phyloP scores from a whole-genome alignment of 1,140 invertebrate genomes.

The Pteromalus puparum region DNA sequence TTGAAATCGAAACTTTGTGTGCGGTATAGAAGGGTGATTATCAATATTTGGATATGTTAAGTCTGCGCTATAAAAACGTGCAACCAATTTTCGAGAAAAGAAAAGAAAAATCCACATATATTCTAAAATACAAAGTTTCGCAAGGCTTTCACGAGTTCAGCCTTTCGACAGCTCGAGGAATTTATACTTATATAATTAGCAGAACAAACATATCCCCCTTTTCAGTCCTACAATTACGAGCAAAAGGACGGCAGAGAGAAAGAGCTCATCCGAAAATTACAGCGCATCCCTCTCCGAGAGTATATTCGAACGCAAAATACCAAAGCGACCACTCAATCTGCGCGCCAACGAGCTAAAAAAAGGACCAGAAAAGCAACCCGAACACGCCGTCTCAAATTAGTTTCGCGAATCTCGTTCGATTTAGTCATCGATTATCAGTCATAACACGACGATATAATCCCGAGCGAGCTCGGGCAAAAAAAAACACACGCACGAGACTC shows the following conservation, averaged over 20 bases:
- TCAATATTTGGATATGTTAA: too few relatives aligned
- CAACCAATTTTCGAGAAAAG: too few relatives aligned
- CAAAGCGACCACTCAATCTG: slow-evolving; percentile 3
- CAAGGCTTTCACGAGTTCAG: too few relatives aligned
- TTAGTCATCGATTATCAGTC: slow-evolving; percentile 56
- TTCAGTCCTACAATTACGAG: background rate
- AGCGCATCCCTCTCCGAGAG: too few relatives aligned
- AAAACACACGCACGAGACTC: background rate
- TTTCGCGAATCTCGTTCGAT: slow-evolving; percentile 49
- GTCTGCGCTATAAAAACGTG: too few relatives aligned
- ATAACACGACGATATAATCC: slow-evolving; percentile 52
- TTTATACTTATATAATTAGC: slow-evolving; percentile 5
- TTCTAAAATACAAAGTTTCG: background rate
- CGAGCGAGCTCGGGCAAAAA: slow-evolving; percentile 6
- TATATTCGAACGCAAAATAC: slow-evolving; percentile 32
- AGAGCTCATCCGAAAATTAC: slow-evolving; percentile 23
- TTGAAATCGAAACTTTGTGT: background rate
- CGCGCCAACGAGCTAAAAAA: background rate
- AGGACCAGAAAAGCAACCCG: background rate
- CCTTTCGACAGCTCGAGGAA: background rate
- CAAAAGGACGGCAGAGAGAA: background rate
- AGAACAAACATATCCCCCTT: background rate
- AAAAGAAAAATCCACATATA: too few relatives aligned
- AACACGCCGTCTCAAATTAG: slow-evolving; percentile 49
- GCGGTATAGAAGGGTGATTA: too few relatives aligned